Base-by-base conservation (phyloP, 2,888 invertebrate genomes). In the Dryomyza anilis region DNA sequence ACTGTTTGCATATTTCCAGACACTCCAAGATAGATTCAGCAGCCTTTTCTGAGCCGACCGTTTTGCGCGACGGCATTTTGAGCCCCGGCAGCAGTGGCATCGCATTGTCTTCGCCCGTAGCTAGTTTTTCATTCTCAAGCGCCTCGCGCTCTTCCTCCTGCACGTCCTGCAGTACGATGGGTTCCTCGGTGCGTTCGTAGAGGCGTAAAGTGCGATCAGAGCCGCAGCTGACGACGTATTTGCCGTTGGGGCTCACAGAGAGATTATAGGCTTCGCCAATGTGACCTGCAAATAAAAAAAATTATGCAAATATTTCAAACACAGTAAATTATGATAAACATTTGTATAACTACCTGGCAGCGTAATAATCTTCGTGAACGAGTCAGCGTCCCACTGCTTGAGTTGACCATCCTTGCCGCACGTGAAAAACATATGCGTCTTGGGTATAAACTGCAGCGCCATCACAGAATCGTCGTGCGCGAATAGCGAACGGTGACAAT, bases 351-450 rank as follows among this genome's bases (percentile, higher is more conserved):
- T 39, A 68, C 77, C 79, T 89, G 95, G 81, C 27, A 97, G 82
- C 0, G 94, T 93, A n/a, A 93, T 87, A 68, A 99, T 94, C 83
- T 95, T 93, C 69, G 94, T 89, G 78, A 92, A 98, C 53, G 86
- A 91, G 81, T 97, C 97, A 0, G 89, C 96, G 83, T 99, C 98
- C 98, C 99, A 99, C 79, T 98, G 92, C 81, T 97, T 98, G 2
- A 99, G 86, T 78, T 91, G 92, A 1, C 95, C 95, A 82, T 99
- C 98, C 81, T 95, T 96, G 0, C 96, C 94, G 23, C 92, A 91
- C 0, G 95, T 93, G 81, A 98, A 98, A 79, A 98, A 91, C 80
- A 95, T 89, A 82, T 98, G 98, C 3, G 96, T 97, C 72, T 88
- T 89, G 0, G 95, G 93, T 21, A 97, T 89, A 79, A 99, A 99